Conservation (phyloP, 2,888 invertebrate genomes). For the Drosophila nr. fundita region DNA sequence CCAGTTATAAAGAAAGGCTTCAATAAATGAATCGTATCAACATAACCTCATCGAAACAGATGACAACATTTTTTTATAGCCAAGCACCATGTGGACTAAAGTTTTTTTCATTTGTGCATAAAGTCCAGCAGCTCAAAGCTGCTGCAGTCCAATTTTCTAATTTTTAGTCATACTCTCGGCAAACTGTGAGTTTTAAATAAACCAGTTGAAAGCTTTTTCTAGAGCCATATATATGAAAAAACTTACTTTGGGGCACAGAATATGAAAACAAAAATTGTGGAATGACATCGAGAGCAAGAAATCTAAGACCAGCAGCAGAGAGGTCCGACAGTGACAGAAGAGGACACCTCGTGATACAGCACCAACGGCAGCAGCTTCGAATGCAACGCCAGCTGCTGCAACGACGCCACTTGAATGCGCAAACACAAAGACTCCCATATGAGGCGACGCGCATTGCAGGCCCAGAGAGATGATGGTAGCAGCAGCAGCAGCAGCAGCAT, state of each 20-base stretch:
- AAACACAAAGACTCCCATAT: conserved; percentile 76
- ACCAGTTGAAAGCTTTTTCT: conserved; percentile 49
- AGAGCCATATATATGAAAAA: conserved; percentile 57
- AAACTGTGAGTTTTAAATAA: conserved; percentile 14
- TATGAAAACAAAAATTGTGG: conserved; percentile 6
- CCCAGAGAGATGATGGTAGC: conserved; percentile 36
- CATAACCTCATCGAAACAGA: neutral
- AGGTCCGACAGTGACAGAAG: conserved; percentile 7
- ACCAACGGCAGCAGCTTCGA: conserved; percentile 7
- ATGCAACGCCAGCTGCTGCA: conserved; percentile 41
- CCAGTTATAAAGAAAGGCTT: neutral
- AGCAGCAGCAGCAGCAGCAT: conserved; percentile 9
- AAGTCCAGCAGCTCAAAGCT: neutral
- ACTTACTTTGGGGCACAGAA: conserved; percentile 43
- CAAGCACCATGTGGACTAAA: neutral
- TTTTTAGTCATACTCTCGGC: conserved; percentile 1
- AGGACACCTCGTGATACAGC: conserved; percentile 12
- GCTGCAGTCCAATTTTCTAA: neutral
- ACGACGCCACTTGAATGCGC: conserved; percentile 73
- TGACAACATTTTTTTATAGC: neutral
- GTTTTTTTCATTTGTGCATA: neutral
- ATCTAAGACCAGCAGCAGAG: conserved; percentile 43
- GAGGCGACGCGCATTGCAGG: conserved; percentile 37
- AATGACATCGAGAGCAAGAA: conserved; percentile 14
- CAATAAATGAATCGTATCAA: neutral